Percentiles rank a stretch among this genome's conserved stretches.
phyloP scores from a whole-genome alignment of 2,797 vertebrate species.

The Knipowitschia caucasica region DNA sequence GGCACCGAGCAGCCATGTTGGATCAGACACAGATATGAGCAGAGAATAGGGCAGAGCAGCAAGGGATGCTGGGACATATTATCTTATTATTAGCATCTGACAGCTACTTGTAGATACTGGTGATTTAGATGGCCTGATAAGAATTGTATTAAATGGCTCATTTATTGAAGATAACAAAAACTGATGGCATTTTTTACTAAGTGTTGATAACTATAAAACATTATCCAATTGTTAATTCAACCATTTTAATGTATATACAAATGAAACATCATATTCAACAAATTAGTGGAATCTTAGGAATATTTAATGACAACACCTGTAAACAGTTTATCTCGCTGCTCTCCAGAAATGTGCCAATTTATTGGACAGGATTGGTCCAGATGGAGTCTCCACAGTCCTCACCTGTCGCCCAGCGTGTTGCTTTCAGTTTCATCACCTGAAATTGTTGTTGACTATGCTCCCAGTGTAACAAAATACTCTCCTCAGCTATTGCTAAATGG shows the following conservation, averaged over 20 bases:
- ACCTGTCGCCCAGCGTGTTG: neutral
- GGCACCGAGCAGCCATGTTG: constrained; percentile 24
- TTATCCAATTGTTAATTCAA: too few relatives aligned
- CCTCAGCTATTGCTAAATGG: neutral
- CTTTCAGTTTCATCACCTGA: constrained; percentile 4
- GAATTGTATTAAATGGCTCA: neutral
- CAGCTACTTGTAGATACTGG: neutral
- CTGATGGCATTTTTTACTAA: too few relatives aligned
- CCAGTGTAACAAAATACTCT: neutral
- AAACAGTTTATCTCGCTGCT: neutral
- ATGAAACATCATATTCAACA: too few relatives aligned
- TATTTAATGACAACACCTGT: neutral
- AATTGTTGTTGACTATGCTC: constrained; percentile 4
- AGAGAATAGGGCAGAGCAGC: neutral
- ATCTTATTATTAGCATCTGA: neutral
- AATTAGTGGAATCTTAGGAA: too few relatives aligned
- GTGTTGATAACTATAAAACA: too few relatives aligned
- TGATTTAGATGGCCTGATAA: neutral
- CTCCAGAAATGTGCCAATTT: neutral
- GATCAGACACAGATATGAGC: neutral
- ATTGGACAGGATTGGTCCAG: neutral
- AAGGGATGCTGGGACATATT: neutral
- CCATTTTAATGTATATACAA: too few relatives aligned
- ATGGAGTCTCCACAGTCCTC: neutral
- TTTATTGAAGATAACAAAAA: neutral